Evolutionary conservation across 1,140 invertebrate genomes (phyloP), one percentile per base, ranked within the genome.

Genomic region (Heliconius congener): DNA sequence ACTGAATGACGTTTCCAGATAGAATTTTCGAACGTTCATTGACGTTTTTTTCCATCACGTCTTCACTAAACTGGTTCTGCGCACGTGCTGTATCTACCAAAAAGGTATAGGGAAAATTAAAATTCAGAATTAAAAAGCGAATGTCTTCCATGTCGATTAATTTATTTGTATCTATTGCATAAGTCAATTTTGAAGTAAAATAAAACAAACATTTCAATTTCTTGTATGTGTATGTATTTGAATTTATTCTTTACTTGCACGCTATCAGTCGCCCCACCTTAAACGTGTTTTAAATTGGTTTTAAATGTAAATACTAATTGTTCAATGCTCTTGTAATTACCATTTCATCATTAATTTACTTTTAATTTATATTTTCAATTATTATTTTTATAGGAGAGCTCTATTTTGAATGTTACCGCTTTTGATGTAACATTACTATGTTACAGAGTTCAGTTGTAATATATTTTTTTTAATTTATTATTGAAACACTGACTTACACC

Each of bases 1-100:
- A 79, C 77, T 83, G 77, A 78, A 83, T 76, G 80, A 73, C 79
- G 73, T 83, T 77, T 75, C 23, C 71, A 72, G 71, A 79, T 76
- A 52, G 66, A 46, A 57, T 74, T 82, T 75, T 77, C 50, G 39
- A 66, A 30, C 74, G 46, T 57, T 77, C 74, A 76, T 72, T 76
- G 76, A 73, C 72, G 72, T 57, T 72, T 76, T 80, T 80, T 80
- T 80, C 3, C 0, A 27, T 73, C 27, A 23, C 19, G 57, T 70
- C 72, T 11, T 73, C 60, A 74, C 46, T 52, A 34, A 74, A 76
- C 74, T 66, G 79, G 74, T 66, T 55, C 55, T 60, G 27, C 34
- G 77, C 81, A 82, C 81, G 81, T 82, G 81, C 74, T n/a, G 71
- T 37, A 8, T 76, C 72, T 80, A 73, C 70, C 74, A 50, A 71